phyloP scores from a whole-genome alignment of 2,888 invertebrate species.

The Catonia carolina region DNA sequence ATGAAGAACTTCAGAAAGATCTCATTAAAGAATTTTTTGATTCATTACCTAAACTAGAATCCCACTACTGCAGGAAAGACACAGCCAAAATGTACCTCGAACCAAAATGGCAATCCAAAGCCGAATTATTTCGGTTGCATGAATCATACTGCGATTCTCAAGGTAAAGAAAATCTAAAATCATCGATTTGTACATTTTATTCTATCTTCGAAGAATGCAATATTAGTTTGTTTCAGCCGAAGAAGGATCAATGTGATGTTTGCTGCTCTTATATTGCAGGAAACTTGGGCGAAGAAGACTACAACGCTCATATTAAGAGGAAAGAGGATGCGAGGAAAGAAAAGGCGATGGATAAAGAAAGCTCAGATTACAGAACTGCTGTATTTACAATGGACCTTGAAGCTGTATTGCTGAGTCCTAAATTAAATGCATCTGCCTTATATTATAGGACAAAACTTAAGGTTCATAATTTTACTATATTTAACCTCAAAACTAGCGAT shows the following conservation, averaged over 20 bases:
- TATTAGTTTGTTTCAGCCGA: conserved; percentile 7
- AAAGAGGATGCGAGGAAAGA: conserved; percentile 7
- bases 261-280: conserved; percentile 3
- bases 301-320: not conserved
- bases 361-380: conserved; percentile 3
- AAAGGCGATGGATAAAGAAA: not conserved
- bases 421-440: conserved; percentile 13
- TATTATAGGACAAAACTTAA: conserved; percentile 17
- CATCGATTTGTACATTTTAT: conserved; percentile 11
- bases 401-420: conserved; percentile 14
- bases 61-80: conserved; percentile 12
- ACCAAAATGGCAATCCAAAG: conserved; percentile 15
- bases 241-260: conserved; percentile 13
- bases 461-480: too few species aligned
- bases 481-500: too few species aligned
- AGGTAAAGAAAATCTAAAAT: not conserved
- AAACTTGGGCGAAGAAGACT: not conserved
- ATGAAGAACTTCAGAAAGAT: conserved; percentile 2
- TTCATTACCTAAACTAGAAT: conserved; percentile 15
- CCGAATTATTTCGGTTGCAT: conserved; percentile 5
- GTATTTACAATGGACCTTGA: conserved; percentile 3
- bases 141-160: conserved; percentile 6
- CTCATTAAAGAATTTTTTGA: conserved; percentile 12
- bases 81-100: conserved; percentile 16
- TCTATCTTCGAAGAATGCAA: conserved; percentile 5